phyloP scores from a whole-genome alignment of 2,797 vertebrate species.

The Gadopsis marmoratus region DNA sequence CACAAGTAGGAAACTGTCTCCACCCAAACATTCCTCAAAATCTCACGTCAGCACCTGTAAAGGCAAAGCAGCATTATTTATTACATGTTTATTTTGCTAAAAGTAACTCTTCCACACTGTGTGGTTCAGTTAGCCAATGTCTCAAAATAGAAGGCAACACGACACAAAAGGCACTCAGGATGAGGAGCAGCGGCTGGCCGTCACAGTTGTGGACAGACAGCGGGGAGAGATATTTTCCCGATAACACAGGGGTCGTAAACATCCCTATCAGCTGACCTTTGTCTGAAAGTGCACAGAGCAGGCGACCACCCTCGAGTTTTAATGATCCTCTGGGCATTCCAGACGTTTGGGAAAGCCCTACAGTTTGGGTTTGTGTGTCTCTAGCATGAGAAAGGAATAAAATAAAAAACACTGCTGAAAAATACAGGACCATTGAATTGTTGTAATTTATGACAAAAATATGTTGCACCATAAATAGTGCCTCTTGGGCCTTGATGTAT shows the following conservation, averaged over 20 bases:
- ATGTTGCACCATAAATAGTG: conserved; percentile 40
- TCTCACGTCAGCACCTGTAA: conserved; percentile 54
- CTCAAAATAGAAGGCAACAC: conserved; percentile 13
- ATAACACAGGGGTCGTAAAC: conserved; percentile 55
- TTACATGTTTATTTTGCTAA: conserved; percentile 22
- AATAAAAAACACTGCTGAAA: conserved; percentile 51
- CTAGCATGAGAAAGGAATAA: conserved; percentile 41
- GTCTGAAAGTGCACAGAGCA: conserved; percentile 47
- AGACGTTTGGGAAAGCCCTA: conserved; percentile 54
- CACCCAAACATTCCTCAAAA: conserved; percentile 46
- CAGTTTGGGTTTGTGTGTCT: conserved; percentile 43
- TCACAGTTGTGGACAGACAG: neutral
- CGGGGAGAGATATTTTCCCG: conserved; percentile 25
- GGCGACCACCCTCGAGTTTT: conserved; percentile 71
- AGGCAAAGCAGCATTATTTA: conserved; percentile 32
- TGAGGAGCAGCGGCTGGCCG: conserved; percentile 14
- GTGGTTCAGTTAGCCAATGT: conserved; percentile 5
- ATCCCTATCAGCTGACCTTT: conserved; percentile 45
- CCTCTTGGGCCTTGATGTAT: conserved; percentile 29
- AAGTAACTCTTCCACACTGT: conserved; percentile 9
- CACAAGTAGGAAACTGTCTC: conserved; percentile 42
- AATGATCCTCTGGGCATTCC: conserved; percentile 47
- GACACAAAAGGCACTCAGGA: conserved; percentile 17
- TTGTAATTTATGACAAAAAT: conserved; percentile 51
- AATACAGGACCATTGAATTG: conserved; percentile 40